Evolutionary conservation across 2,113 vertebrate genomes (phyloP).

Genomic region (Fregata magnificens): DNA sequence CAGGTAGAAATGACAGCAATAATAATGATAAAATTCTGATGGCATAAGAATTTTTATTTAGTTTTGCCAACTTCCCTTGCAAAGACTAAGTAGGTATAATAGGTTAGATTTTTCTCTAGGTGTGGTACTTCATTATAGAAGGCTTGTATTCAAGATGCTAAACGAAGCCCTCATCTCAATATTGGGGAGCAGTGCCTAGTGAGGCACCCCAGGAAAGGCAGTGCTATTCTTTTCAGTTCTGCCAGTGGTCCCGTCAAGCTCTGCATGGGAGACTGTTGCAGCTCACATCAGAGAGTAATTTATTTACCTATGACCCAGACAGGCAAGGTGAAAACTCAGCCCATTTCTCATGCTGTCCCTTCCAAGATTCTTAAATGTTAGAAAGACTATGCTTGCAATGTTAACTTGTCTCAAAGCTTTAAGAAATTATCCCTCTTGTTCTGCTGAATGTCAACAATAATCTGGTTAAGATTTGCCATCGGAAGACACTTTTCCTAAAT

Average conservation of each 20-base stretch:
- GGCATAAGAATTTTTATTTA: background rate
- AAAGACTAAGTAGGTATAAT: background rate
- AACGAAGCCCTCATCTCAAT: background rate
- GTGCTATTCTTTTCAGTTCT: background rate
- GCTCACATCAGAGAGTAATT: background rate
- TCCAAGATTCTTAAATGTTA: background rate
- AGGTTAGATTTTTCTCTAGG: background rate
- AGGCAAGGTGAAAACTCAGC: background rate
- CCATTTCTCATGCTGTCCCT: conserved; percentile 11
- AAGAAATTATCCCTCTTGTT: background rate
- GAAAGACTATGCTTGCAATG: background rate
- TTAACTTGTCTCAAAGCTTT: background rate
- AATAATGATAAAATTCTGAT: background rate
- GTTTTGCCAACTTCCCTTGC: background rate
- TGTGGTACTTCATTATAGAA: background rate
- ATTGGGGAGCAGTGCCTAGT: background rate
- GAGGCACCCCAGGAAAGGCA: background rate
- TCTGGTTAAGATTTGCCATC: background rate
- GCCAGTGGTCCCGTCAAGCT: background rate
- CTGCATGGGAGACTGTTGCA: background rate
- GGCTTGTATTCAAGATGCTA: background rate
- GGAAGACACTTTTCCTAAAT: background rate
- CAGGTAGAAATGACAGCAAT: background rate
- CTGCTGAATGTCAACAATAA: background rate
- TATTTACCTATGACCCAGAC: background rate